These are phyloP conservation scores for Megaleporinus macrocephalus DNA, from an alignment of 2,113 vertebrate species.

Conservation along the genomic window DNA sequence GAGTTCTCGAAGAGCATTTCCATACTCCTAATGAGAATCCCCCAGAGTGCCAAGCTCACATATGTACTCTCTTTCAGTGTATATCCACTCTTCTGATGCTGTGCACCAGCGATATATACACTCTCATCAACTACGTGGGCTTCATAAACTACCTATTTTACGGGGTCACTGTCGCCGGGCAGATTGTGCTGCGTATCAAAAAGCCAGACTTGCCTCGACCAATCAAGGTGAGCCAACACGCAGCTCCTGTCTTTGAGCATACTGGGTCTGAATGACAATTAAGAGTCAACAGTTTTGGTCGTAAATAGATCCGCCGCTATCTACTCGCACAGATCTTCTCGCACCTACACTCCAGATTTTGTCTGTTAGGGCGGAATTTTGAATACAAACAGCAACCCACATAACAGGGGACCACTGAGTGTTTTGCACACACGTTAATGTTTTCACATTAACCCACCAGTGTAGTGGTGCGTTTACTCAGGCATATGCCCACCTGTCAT, in stretches of 20 bases:
- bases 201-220: conserved; percentile 78
- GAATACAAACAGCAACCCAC: too few relatives aligned
- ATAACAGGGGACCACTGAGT: background rate
- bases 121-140: conserved; percentile 85
- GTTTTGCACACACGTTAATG: background rate
- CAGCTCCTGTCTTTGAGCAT: background rate
- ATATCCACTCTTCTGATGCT: conserved; percentile 84
- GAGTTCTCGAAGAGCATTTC: conserved; percentile 57
- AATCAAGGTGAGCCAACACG: conserved; percentile 77
- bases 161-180: conserved; percentile 82
- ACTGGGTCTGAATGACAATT: background rate
- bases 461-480: too few relatives aligned
- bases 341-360: too few relatives aligned
- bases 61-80: conserved; percentile 63
- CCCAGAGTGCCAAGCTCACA: background rate
- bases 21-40: background rate
- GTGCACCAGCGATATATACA: conserved; percentile 85
- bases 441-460: background rate
- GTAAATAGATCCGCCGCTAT: background rate
- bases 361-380: too few relatives aligned
- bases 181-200: conserved; percentile 82
- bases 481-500: too few relatives aligned
- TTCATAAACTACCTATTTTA: conserved; percentile 89
- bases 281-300: conserved; percentile 9
- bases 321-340: too few relatives aligned